Conservation (phyloP, 2,113 vertebrate species). For the Nansenia antarctica region DNA sequence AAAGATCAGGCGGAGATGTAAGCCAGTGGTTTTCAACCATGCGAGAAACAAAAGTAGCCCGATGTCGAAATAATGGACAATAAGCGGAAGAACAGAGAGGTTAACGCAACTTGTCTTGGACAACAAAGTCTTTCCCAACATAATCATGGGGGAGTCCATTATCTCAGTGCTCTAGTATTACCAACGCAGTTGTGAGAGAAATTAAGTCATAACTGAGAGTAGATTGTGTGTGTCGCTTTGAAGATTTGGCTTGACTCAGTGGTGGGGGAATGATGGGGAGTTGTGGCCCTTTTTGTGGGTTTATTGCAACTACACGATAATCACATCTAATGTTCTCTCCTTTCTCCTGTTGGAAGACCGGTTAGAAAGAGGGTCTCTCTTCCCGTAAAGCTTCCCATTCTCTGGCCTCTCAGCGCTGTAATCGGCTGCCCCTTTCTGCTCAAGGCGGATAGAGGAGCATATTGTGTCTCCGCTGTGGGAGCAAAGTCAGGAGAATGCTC, state of each 20-base stretch:
- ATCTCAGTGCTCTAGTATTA: not conserved
- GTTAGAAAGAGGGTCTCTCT: slow-evolving; percentile 10
- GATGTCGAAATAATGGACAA: slow-evolving; percentile 23
- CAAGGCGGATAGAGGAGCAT: slow-evolving; percentile 25
- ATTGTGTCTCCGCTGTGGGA: slow-evolving; percentile 36
- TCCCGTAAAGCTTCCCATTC: slow-evolving; percentile 17
- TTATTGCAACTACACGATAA: not conserved
- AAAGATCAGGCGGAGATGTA: slow-evolving; percentile 18
- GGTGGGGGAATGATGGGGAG: not conserved
- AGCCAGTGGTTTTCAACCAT: slow-evolving; percentile 2
- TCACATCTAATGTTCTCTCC: slow-evolving; percentile 17
- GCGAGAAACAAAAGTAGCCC: slow-evolving; percentile 13
- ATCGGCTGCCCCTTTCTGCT: slow-evolving; percentile 18
- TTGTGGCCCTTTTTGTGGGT: not conserved
- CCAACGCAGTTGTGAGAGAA: not conserved
- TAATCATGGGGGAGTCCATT: not conserved
- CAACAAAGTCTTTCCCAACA: not conserved
- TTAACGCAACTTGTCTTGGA: too few species aligned
- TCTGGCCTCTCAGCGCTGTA: slow-evolving; percentile 31
- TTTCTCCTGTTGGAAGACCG: slow-evolving; percentile 11
- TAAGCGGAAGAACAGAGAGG: slow-evolving; percentile 5
- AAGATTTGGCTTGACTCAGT: not conserved
- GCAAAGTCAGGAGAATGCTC: slow-evolving; percentile 23
- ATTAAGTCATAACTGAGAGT: not conserved
- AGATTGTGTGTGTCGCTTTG: not conserved